Percentiles rank a stretch among this genome's conserved stretches.
These are phyloP conservation scores for Perizoma flavofasciatum DNA, from an alignment of 2,888 invertebrate genomes.

Conservation along the genomic window DNA sequence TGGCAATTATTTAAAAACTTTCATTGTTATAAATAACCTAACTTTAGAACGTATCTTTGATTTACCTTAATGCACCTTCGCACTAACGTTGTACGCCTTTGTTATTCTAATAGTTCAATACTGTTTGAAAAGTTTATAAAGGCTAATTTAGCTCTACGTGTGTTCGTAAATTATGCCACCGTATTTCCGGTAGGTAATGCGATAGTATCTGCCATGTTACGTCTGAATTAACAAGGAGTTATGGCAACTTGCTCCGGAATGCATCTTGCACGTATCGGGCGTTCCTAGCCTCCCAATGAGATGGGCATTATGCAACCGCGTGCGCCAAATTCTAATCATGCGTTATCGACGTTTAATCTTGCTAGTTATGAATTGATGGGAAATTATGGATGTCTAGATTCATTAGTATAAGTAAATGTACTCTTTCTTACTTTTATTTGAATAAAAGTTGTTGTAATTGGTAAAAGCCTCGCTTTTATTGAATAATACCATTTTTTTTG, in stretches of 20 bases:
- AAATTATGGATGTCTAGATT: background rate
- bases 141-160: constrained; percentile 21
- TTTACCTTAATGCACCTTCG: constrained; percentile 1
- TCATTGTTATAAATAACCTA: background rate
- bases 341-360: constrained; percentile 14
- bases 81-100: constrained; percentile 9
- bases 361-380: constrained; percentile 10
- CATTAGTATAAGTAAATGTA: constrained; percentile 7
- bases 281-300: constrained; percentile 33
- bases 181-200: constrained; percentile 23
- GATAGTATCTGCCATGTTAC: constrained; percentile 30
- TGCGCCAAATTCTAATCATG: constrained; percentile 31
- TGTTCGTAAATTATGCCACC: constrained; percentile 25
- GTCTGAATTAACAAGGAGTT: constrained; percentile 37
- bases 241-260: constrained; percentile 32
- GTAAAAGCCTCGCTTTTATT: constrained; percentile 60
- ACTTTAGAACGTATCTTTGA: too few species aligned
- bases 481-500: constrained; percentile 43
- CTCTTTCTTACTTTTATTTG: background rate
- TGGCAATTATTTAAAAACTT: constrained; percentile 6
- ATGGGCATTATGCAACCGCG: constrained; percentile 33
- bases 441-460: constrained; percentile 34
- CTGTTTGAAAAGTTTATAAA: constrained; percentile 22
- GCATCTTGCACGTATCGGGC: constrained; percentile 36
- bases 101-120: constrained; percentile 19